Conservation (phyloP, 2,113 vertebrate species). For the Porphyrio hochstetteri region DNA sequence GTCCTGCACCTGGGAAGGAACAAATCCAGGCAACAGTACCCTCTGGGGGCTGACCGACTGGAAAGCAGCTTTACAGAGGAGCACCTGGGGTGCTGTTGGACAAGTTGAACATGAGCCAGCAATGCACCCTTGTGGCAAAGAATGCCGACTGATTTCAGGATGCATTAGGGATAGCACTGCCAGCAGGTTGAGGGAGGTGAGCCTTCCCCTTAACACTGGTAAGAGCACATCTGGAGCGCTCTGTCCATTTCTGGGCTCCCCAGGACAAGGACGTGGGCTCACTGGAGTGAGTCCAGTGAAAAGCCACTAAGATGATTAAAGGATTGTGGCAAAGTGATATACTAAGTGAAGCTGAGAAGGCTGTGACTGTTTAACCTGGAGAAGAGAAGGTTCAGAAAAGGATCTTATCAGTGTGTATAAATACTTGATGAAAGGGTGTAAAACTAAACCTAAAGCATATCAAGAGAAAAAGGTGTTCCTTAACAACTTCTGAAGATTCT, state of each 20-base stretch:
- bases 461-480: neutral
- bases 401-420: neutral
- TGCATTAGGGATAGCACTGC: neutral
- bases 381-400: neutral
- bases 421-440: neutral
- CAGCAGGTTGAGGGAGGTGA: neutral
- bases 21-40: neutral
- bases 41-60: neutral
- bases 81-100: neutral
- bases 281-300: neutral
- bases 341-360: neutral
- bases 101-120: neutral
- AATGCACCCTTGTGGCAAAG: constrained; percentile 9
- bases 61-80: neutral
- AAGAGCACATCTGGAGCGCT: neutral
- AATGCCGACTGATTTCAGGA: neutral
- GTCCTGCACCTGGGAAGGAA: neutral
- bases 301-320: neutral
- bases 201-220: neutral
- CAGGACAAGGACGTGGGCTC: neutral
- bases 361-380: neutral
- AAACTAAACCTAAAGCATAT: neutral
- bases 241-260: neutral
- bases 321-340: neutral
- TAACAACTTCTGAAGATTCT: neutral